Percentiles rank a stretch among this genome's conserved stretches.
Conservation (phyloP, 1,140 invertebrate species). For the Solenopsis invicta region DNA sequence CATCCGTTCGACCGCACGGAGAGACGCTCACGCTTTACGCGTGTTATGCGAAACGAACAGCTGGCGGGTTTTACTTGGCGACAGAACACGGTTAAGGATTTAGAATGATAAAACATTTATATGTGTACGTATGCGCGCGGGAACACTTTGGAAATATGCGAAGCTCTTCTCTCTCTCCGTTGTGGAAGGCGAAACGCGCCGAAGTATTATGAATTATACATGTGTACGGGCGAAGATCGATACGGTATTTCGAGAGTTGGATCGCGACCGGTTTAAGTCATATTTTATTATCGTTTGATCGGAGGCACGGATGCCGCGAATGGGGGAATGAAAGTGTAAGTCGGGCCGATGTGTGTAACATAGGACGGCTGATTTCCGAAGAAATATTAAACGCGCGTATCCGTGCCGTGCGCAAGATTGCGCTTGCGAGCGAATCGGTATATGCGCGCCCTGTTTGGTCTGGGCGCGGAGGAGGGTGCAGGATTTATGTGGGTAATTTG, state of each 20-base stretch:
- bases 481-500: neutral
- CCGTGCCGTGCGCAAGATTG: neutral
- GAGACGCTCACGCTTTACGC: neutral
- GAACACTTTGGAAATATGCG: neutral
- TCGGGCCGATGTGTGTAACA: neutral
- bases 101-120: neutral
- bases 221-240: conserved; percentile 33
- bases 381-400: neutral
- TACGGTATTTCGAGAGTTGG: conserved; percentile 56
- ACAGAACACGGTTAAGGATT: conserved; percentile 32
- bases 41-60: conserved; percentile 11
- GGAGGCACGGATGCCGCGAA: neutral
- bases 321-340: conserved; percentile 33
- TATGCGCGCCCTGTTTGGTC: neutral
- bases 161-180: neutral
- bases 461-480: too few relatives aligned
- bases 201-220: conserved; percentile 51
- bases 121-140: neutral
- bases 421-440: neutral
- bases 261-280: conserved; percentile 53
- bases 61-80: conserved; percentile 24
- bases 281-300: conserved; percentile 60
- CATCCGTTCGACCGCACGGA: too few relatives aligned
- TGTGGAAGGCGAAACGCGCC: conserved; percentile 29
- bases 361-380: conserved; percentile 12